A percentile compares a stretch with the other conserved stretches of the same genome.
Conservation (phyloP, 2,113 vertebrate genomes). For the Porphyrio hochstetteri region DNA sequence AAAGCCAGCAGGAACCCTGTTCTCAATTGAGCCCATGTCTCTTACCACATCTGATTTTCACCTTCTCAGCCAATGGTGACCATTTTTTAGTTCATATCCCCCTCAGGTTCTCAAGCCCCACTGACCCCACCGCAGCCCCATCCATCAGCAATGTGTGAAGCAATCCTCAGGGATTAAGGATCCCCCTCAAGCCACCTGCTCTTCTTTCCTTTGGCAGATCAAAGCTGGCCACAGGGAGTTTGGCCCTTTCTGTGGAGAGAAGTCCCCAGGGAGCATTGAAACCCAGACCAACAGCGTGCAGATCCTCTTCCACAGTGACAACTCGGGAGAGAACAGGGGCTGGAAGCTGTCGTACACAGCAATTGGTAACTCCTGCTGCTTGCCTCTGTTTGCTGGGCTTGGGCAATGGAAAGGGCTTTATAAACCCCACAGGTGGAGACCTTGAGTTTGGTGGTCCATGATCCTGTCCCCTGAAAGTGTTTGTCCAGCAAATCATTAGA, state of each 20-base stretch:
- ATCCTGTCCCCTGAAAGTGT: background rate
- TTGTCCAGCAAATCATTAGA: background rate
- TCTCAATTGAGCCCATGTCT: background rate
- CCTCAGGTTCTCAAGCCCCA: background rate
- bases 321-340: slow-evolving; percentile 90
- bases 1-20: background rate
- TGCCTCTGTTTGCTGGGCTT: background rate
- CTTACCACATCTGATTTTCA: background rate
- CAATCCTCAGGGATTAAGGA: background rate
- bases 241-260: slow-evolving; percentile 89
- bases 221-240: slow-evolving; percentile 75
- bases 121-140: background rate
- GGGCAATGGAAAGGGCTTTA: background rate
- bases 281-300: slow-evolving; percentile 79
- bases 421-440: background rate
- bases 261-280: slow-evolving; percentile 82
- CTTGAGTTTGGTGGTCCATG: background rate
- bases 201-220: slow-evolving; percentile 74
- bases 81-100: background rate
- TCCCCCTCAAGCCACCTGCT: background rate
- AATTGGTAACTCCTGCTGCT: slow-evolving; percentile 69
- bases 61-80: background rate
- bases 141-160: background rate
- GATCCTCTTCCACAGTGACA: slow-evolving; percentile 90
- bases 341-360: slow-evolving; percentile 88